Evolutionary conservation across 2,113 vertebrate species (phyloP), one percentile per base, ranked within the genome.

Genomic region (Rhinogobius similis): DNA sequence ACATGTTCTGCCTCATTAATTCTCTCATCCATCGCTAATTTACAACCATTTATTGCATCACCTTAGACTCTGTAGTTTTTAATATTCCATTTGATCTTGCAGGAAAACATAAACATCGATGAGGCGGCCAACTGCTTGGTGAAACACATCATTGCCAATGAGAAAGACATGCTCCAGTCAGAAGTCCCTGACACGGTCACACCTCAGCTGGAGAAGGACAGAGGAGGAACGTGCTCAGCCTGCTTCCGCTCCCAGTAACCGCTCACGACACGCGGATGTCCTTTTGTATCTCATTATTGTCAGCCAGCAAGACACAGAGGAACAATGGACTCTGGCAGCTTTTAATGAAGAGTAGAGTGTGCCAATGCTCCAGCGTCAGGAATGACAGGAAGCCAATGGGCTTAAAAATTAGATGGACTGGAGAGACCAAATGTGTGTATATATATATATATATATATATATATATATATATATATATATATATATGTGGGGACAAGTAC

Each of bases 21-120:
- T 55, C 48, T 52, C 24, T 27, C 14, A 16, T 29, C 5, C 24
- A 18, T 29, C 8, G 23, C 53, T 27, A 26, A 56, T 56, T 26
- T 26, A 56, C 23, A 16, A 14, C 5, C 13, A 1, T 26, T 56
- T 56, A 56, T 27, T 27, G 18, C 1, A 13, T 29, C 10, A 55
- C 11, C 24, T 29, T 29, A 21, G 16, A 61, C 32, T 3, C 43
- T 18, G 20, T 46, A 3, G 21, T 36, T 38, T 61, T 20, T n/a
- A 27, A 58, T 10, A 38, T 32, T 3, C 10, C 18, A 9, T n/a
- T 50, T 65, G 58, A 32, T 59, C 27, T 13, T 27, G 36, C 65
- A 99, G 98, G 97, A 99, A 84, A 98, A 99, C 64, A 94, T 98
- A 87, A 99, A 98, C 90, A 97, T 99, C 23, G 95, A 96, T 0